Conservation (phyloP, 1,140 invertebrate species). For the Atopsyche davidsoni region DNA sequence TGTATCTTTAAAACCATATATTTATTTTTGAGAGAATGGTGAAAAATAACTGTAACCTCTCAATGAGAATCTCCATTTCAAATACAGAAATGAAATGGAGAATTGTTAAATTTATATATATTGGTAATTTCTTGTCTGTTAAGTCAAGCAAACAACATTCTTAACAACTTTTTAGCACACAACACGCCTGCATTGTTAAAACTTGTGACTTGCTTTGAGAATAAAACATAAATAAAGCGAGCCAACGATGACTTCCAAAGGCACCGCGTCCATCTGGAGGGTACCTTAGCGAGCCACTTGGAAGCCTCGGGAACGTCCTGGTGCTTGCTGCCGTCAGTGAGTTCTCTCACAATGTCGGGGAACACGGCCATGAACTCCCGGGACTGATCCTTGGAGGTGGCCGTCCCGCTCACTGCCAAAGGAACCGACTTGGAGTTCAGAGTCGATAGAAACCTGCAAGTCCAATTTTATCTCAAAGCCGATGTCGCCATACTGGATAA, state of each 20-base stretch:
- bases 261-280: slow-evolving; percentile 15
- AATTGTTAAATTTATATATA: no score
- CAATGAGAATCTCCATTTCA: no score
- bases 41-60: no score
- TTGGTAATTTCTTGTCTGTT: no score
- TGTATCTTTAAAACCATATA: no score
- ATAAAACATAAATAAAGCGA: no score
- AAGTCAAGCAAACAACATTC: no score
- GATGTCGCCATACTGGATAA: not conserved
- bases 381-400: slow-evolving; percentile 69
- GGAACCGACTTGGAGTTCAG: slow-evolving; percentile 50
- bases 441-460: slow-evolving; percentile 46
- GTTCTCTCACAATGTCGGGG: slow-evolving; percentile 76
- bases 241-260: slow-evolving; percentile 1
- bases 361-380: slow-evolving; percentile 81
- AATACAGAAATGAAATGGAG: no score
- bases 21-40: no score
- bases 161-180: no score
- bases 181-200: not conserved
- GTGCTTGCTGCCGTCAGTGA: slow-evolving; percentile 65
- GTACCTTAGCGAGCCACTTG: slow-evolving; percentile 73
- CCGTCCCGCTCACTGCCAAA: slow-evolving; percentile 54
- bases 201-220: no score
- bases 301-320: slow-evolving; percentile 69
- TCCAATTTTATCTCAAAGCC: not conserved